A percentile compares a stretch with the other conserved stretches of the same genome.
Evolutionary conservation across 1,140 invertebrate species (phyloP).

Genomic region (Drosophila sulfurigaster): DNA sequence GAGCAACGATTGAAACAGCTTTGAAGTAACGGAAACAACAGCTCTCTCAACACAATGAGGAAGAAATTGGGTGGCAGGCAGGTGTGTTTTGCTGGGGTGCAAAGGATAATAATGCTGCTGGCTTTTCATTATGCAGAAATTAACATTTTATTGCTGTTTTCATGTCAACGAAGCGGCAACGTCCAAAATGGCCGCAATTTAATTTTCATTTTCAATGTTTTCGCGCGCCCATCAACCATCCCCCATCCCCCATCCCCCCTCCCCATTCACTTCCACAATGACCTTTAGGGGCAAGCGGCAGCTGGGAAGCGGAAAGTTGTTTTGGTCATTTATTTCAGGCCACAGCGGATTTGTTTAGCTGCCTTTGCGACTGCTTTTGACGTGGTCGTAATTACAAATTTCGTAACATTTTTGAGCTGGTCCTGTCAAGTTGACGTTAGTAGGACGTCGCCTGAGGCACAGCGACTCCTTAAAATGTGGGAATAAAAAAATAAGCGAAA

Average conservation of each 20-base stretch:
- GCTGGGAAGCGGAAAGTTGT: slow-evolving; percentile 21
- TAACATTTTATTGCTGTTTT: slow-evolving; percentile 45
- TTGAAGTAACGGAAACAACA: slow-evolving; percentile 19
- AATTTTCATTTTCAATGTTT: slow-evolving; percentile 69
- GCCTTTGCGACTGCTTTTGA: slow-evolving; percentile 64
- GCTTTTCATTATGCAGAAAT: slow-evolving; percentile 38
- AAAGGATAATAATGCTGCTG: slow-evolving; percentile 20
- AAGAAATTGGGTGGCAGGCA: neutral
- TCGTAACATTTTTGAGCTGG: slow-evolving; percentile 50
- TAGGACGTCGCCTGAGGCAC: slow-evolving; percentile 1
- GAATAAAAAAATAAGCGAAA: slow-evolving; percentile 7
- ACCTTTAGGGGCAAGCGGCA: slow-evolving; percentile 11
- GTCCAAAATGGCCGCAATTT: slow-evolving; percentile 66
- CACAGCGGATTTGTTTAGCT: slow-evolving; percentile 61
- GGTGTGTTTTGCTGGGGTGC: neutral
- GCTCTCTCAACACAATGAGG: slow-evolving; percentile 1
- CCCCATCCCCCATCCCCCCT: neutral
- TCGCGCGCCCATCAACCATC: slow-evolving; percentile 1
- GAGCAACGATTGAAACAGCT: slow-evolving; percentile 1
- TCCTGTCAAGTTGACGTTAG: slow-evolving; percentile 60
- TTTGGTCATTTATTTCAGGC: slow-evolving; percentile 74
- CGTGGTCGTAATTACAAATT: slow-evolving; percentile 78
- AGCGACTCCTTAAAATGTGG: slow-evolving; percentile 13
- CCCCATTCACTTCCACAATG: slow-evolving; percentile 5
- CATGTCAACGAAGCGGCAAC: slow-evolving; percentile 28